A percentile compares a stretch with the other conserved stretches of the same genome.
These are phyloP conservation scores for Xanthostigma xanthostigma DNA, from an alignment of 2,888 invertebrate genomes.

Conservation along the genomic window DNA sequence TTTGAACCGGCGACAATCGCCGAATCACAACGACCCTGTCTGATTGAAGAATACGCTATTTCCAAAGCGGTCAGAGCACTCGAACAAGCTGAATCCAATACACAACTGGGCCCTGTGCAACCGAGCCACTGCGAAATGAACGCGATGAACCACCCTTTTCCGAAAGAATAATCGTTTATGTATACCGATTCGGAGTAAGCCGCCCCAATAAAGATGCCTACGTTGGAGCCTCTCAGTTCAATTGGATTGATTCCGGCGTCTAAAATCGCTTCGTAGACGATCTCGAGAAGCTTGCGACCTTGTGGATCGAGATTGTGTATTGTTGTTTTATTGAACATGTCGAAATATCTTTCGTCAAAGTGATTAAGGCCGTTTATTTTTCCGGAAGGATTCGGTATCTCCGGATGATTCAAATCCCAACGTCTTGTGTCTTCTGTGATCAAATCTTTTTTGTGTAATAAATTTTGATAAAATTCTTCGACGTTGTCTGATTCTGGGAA, in stretches of 20 bases:
- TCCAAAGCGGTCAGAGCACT: constrained; percentile 81
- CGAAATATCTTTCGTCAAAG: constrained; percentile 42
- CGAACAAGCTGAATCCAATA: constrained; percentile 86
- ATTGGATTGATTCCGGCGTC: constrained; percentile 54
- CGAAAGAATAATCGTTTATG: too few species aligned
- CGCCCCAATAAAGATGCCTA: constrained; percentile 67
- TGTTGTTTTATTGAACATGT: constrained; percentile 55
- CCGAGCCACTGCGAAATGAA: constrained; percentile 43
- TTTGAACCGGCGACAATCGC: constrained; percentile 84
- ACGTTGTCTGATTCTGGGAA: constrained; percentile 68
- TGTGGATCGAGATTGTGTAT: constrained; percentile 36
- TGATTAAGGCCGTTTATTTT: constrained; percentile 38
- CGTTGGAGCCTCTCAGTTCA: constrained; percentile 51
- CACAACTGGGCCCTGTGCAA: constrained; percentile 74
- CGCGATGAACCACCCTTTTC: too few species aligned
- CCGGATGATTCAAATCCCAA: constrained; percentile 52
- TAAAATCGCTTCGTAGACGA: constrained; percentile 39
- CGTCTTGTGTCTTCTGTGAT: constrained; percentile 64
- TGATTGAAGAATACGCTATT: constrained; percentile 59
- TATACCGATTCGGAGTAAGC: constrained; percentile 56
- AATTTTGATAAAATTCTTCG: constrained; percentile 49
- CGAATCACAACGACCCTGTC: constrained; percentile 69
- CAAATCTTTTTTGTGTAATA: constrained; percentile 68
- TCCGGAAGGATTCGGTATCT: constrained; percentile 46
- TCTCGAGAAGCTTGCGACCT: constrained; percentile 41